Evolutionary conservation across 2,888 invertebrate genomes (phyloP), one percentile per base, ranked within the genome.

Genomic region (Teleiodes luculella): DNA sequence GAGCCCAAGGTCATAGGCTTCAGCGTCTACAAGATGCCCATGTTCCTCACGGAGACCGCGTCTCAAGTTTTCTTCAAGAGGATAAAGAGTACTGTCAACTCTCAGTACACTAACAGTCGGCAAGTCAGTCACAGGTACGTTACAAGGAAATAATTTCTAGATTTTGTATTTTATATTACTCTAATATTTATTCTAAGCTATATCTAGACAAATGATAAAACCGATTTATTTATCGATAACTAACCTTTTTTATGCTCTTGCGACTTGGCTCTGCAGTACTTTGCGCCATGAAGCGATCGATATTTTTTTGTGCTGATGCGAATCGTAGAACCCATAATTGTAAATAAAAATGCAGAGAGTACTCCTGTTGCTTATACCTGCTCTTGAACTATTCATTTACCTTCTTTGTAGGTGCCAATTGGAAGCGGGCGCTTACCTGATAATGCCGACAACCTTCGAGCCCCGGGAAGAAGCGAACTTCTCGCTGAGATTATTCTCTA

Each of bases 1-100:
- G 97, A 97, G 78, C 97, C 97, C 10, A 96, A 97, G 90, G 96
- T 97, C 4, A 95, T 97, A 61, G 97, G 97, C 30, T 97, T 97
- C 76, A 96, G 96, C 52, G 93, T 96, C 51, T 97, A 97, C 77
- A 92, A 93, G 41, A 80, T 95, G 66, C 92, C 93, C 58, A 94
- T 94, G 72, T 92, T 92, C 61, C 91, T 83, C 4, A 91, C 92
- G 3, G 96, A 97, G 78, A 94, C 94, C 10, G 94, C 96, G 52
- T 93, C 94, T 56, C 94, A 94, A 64, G 88, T 92, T 20, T 96
- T 96, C 77, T 96, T 96, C 78, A 96, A 95, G 77, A 95, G 94
- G 70, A 95, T 95, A 70, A 96, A 96, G 71, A 96, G 96, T 46
- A 91, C 95, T 53, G 92, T 96, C 36, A 97, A 97, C 81, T 97